Conservation (phyloP, 1,140 invertebrate species). For the Sitobion miscanthi region DNA sequence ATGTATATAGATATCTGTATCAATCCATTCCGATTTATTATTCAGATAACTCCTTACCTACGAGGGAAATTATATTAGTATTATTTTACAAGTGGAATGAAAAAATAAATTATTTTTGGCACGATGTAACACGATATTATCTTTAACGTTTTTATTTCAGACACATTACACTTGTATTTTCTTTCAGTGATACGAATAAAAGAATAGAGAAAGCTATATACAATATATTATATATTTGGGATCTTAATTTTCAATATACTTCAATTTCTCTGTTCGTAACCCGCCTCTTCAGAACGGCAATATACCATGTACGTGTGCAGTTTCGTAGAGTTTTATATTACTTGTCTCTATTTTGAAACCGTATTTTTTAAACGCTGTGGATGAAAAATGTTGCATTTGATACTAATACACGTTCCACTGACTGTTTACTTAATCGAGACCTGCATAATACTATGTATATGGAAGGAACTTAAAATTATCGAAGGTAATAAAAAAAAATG, state of each 20-base stretch:
- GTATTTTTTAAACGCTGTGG: not conserved
- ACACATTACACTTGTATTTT: slow-evolving; percentile 16
- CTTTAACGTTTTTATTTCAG: slow-evolving; percentile 1
- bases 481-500: not conserved
- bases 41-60: not conserved
- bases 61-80: not conserved
- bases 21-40: not conserved
- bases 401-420: not conserved
- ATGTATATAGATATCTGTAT: not conserved
- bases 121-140: not conserved
- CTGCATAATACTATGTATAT: not conserved
- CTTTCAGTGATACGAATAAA: not conserved
- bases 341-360: not conserved
- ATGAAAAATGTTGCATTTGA: not conserved
- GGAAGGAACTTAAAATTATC: not conserved
- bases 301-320: not conserved
- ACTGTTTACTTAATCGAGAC: not conserved
- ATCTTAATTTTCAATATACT: slow-evolving; percentile 43
- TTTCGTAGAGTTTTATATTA: slow-evolving; percentile 16
- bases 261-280: not conserved
- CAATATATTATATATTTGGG: slow-evolving; percentile 9
- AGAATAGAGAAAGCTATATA: not conserved
- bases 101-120: not conserved
- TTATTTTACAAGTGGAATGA: slow-evolving; percentile 21
- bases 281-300: not conserved